Conservation (phyloP, 2,113 vertebrate species). For the Myrmecobius fasciatus region DNA sequence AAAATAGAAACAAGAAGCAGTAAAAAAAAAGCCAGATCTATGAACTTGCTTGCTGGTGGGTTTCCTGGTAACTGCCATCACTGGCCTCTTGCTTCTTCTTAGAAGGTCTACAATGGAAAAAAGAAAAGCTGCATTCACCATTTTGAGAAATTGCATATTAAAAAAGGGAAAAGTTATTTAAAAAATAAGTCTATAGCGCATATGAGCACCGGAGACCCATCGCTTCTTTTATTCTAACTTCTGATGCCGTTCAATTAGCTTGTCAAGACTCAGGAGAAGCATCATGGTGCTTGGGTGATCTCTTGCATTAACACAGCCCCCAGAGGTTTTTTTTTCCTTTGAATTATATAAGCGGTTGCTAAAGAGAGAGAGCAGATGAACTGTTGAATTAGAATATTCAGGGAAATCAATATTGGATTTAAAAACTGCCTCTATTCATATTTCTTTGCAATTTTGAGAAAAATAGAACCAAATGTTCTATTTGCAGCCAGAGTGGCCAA, state of each 20-base stretch:
- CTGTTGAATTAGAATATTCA: background rate
- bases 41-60: background rate
- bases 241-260: conserved; percentile 63
- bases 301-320: conserved; percentile 47
- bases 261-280: conserved; percentile 68
- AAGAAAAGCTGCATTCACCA: conserved; percentile 25
- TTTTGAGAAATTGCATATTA: background rate
- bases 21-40: background rate
- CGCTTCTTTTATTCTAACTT: conserved; percentile 60
- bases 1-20: background rate
- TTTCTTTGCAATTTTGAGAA: conserved; percentile 45
- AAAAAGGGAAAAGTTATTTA: background rate
- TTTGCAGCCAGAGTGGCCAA: conserved; percentile 31
- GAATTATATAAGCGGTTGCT: conserved; percentile 38
- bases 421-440: conserved; percentile 10
- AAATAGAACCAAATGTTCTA: conserved; percentile 27
- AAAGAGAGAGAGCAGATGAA: conserved; percentile 24
- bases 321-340: conserved; percentile 26
- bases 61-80: conserved; percentile 9
- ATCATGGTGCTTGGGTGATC: conserved; percentile 60
- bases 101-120: conserved; percentile 44
- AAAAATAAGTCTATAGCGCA: background rate
- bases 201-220: background rate
- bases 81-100: conserved; percentile 24
- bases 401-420: conserved; percentile 31